These are phyloP conservation scores for Pilophorus perplexus DNA, from an alignment of 2,888 invertebrate species.

Conservation along the genomic window DNA sequence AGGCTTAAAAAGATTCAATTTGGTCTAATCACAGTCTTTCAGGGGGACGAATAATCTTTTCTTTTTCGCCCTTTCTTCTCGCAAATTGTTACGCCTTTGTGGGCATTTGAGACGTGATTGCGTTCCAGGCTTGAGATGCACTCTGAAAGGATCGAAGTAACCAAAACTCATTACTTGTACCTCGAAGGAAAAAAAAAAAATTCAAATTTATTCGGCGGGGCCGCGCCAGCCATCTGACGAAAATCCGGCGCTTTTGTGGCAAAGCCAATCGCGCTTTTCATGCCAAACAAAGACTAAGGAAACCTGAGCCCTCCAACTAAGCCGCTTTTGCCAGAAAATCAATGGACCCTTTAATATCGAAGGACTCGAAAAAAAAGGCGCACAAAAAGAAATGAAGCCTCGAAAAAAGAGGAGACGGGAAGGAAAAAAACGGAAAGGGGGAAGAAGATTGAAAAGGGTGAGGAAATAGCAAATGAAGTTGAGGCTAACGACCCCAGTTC, in stretches of 20 bases:
- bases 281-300: constrained; percentile 22
- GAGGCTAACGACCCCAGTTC: constrained; percentile 16
- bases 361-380: constrained; percentile 1
- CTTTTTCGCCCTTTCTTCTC: no score
- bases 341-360: constrained; percentile 30
- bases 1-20: no score
- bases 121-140: no score
- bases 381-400: constrained; percentile 1
- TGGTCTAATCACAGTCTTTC: no score
- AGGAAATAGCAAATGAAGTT: constrained; percentile 23
- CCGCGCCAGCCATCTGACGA: neutral
- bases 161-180: neutral
- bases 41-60: no score
- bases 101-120: no score
- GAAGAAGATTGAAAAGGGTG: constrained; percentile 21
- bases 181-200: neutral
- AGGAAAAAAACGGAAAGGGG: constrained; percentile 6
- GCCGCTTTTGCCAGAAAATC: constrained; percentile 33
- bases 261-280: constrained; percentile 30
- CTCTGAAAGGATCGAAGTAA: no score
- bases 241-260: constrained; percentile 32
- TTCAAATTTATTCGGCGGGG: neutral
- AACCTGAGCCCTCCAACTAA: constrained; percentile 32
- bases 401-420: neutral
- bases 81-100: no score